Conservation (phyloP, 1,140 invertebrate species). For the Centruroides vittatus region DNA sequence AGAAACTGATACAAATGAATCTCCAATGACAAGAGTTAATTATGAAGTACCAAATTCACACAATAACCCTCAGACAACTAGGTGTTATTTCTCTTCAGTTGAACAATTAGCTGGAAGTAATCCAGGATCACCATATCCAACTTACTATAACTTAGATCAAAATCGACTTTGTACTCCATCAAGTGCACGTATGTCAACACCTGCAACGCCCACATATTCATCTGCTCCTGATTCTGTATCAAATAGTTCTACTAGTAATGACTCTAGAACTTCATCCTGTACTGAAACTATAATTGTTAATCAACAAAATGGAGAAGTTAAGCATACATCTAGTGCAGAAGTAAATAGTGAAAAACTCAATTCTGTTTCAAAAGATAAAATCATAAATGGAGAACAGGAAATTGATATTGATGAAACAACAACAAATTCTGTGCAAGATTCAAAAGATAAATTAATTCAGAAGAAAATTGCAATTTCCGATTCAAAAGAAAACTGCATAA, state of each 20-base stretch:
- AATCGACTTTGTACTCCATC: conserved; percentile 20
- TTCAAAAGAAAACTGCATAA: no score
- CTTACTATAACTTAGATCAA: conserved; percentile 20
- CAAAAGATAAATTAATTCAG: no score
- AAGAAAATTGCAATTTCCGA: no score
- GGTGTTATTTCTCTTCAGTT: conserved; percentile 10
- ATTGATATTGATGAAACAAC: no score
- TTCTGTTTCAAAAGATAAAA: no score
- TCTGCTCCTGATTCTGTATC: conserved; percentile 16
- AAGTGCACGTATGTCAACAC: conserved; percentile 8
- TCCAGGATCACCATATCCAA: conserved; percentile 18
- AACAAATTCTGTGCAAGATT: no score
- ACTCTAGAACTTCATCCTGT: conserved; percentile 7
- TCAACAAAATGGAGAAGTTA: conserved; percentile 7
- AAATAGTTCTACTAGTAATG: conserved; percentile 14
- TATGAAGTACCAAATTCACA: conserved; percentile 11
- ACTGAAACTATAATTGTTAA: no score
- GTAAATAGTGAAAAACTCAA: no score
- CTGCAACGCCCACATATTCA: conserved; percentile 12
- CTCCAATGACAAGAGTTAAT: conserved; percentile 9
- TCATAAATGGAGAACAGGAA: no score
- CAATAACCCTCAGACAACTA: conserved; percentile 1
- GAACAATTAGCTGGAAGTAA: conserved; percentile 13
- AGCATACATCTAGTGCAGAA: not conserved
- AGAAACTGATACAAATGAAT: conserved; percentile 15